These are phyloP conservation scores for Oncopeltus fasciatus DNA, from an alignment of 1,140 invertebrate species.

Conservation along the genomic window DNA sequence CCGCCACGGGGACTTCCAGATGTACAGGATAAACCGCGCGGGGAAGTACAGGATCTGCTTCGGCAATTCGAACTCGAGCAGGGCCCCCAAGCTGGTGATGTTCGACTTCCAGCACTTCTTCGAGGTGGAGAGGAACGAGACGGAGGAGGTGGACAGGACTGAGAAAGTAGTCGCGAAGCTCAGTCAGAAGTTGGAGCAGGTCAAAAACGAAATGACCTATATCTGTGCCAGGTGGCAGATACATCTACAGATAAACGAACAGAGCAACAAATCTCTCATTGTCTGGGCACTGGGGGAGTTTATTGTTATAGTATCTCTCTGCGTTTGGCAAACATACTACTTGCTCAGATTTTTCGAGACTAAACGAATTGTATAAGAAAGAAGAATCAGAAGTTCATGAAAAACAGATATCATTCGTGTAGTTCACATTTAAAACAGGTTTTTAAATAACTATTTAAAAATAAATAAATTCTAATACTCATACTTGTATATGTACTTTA, in stretches of 20 bases:
- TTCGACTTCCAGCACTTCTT: neutral
- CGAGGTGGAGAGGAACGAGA: neutral
- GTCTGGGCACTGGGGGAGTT: neutral
- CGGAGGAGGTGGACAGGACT: too few species aligned
- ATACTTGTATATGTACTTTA: too few species aligned
- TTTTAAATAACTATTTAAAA: too few species aligned
- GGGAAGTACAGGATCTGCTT: neutral
- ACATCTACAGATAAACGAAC: neutral
- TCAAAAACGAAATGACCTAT: neutral
- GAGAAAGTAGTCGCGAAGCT: neutral
- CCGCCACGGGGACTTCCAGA: neutral
- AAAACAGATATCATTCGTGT: too few species aligned
- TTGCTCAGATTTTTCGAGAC: neutral
- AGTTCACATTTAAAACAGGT: too few species aligned
- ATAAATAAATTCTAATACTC: too few species aligned
- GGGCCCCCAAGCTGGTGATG: neutral
- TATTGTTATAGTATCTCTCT: neutral
- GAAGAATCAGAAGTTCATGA: too few species aligned
- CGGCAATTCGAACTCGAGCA: neutral
- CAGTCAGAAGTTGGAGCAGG: neutral
- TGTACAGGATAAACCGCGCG: neutral
- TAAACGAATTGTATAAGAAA: neutral
- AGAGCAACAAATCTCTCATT: neutral
- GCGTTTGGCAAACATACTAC: neutral
- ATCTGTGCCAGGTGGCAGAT: neutral